Evolutionary conservation across 2,888 invertebrate species (phyloP), one percentile per base, ranked within the genome.

Genomic region (Prosopocoilus inquinatus): DNA sequence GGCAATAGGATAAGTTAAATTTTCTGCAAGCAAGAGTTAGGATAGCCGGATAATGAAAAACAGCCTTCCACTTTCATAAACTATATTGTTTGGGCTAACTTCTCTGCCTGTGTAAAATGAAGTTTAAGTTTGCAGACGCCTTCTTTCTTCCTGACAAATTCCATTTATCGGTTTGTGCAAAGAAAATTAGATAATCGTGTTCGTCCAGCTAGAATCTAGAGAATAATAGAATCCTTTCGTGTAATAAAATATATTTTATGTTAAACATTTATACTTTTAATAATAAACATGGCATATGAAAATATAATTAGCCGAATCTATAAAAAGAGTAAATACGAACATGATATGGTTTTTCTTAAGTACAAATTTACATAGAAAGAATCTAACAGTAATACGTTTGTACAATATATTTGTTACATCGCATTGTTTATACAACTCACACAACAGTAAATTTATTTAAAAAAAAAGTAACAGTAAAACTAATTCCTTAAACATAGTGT

Each of bases 291-390:
- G 39, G 47, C 52, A 52, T 48, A 52, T 56, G 56, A 41, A 56
- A 55, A 56, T 52, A 47, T 51, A 56, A 44, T 50, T 46, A 48
- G 49, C 39, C 38, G 39, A 11, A 36, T 56, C 36, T 44, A 28
- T 56, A 43, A 50, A 50, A 55, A 41, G 50, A 7, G 36, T 50
- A 36, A 45, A 44, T 33, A 36, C 49, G 16, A 46, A 41, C 34
- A 51, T 47, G 55, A 43, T 55, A 41, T 51, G 41, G 36, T 56
- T 41, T 13, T 13, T 41, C 41, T 41, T 51, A 56, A 56, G 56
- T 56, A 56, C 56, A 56, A 56, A 56, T 56, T 52, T 56, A 56
- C 56, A 56, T 56, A 41, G 50, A 44, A 47, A 47, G 47, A 35
- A 55, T 36, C 41, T 41, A 41, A 41, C 12, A 16, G n/a, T 41